Conservation (phyloP, 1,140 invertebrate genomes). For the Trachymyrmex septentrionalis region DNA sequence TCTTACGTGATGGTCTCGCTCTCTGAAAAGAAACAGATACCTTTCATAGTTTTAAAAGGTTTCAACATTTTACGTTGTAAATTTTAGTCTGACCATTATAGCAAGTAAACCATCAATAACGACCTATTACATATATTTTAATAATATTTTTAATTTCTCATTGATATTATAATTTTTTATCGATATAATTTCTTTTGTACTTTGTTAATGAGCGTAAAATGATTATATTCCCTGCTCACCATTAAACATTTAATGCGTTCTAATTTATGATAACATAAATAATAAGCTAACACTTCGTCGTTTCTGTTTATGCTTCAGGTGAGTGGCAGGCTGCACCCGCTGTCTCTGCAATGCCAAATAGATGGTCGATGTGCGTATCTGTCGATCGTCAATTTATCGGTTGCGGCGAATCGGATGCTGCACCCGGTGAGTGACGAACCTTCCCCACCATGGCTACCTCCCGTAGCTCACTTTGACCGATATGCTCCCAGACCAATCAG, state of each 20-base stretch:
- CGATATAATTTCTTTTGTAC: background rate
- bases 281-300: constrained; percentile 53
- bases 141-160: constrained; percentile 1
- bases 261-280: constrained; percentile 25
- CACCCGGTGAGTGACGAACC: constrained; percentile 86
- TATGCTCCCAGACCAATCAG: constrained; percentile 76
- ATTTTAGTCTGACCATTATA: background rate
- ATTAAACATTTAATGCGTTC: background rate
- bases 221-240: background rate
- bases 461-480: constrained; percentile 84
- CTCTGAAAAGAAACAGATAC: background rate
- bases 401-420: constrained; percentile 86
- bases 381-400: constrained; percentile 86
- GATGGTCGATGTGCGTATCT: constrained; percentile 86
- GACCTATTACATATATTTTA: background rate
- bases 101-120: background rate
- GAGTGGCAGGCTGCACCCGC: constrained; percentile 86
- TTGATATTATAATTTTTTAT: background rate
- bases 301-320: constrained; percentile 84
- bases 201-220: background rate
- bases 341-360: constrained; percentile 87
- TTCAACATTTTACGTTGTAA: background rate
- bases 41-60: background rate
- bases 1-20: background rate
- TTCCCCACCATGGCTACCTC: constrained; percentile 78